These are phyloP conservation scores for Pyrgus malvae DNA, from an alignment of 2,888 invertebrate species.

Conservation along the genomic window DNA sequence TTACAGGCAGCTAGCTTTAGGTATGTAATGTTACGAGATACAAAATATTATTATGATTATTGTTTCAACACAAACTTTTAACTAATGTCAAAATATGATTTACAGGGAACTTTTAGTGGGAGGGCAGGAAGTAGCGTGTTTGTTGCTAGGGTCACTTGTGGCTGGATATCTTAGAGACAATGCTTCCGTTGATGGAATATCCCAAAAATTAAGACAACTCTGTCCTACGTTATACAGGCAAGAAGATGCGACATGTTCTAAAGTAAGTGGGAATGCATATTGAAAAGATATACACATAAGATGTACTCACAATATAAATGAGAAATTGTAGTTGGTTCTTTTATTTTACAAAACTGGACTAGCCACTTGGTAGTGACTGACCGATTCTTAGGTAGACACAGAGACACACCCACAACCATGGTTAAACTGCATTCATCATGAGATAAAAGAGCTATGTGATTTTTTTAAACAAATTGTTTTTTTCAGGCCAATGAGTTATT, in stretches of 20 bases:
- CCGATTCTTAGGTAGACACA: no score
- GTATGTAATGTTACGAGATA: slow-evolving; percentile 47
- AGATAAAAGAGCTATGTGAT: not conserved
- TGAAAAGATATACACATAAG: not conserved
- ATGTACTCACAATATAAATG: not conserved
- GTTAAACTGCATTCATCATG: no score
- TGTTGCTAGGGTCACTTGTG: slow-evolving; percentile 92
- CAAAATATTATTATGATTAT: not conserved
- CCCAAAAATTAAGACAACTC: slow-evolving; percentile 90
- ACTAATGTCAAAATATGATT: not conserved
- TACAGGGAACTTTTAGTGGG: slow-evolving; percentile 88
- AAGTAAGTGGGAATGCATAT: slow-evolving; percentile 77
- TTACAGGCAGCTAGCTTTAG: slow-evolving; percentile 84
- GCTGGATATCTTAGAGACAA: slow-evolving; percentile 97
- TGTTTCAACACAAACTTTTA: no score
- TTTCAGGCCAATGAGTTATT: slow-evolving; percentile 93
- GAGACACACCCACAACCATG: no score
- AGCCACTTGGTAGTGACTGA: no score
- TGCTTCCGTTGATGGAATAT: slow-evolving; percentile 96
- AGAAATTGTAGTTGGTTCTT: no score
- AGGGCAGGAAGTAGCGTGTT: slow-evolving; percentile 84
- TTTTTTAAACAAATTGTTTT: no score
- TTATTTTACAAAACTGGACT: no score
- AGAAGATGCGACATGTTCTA: slow-evolving; percentile 98
- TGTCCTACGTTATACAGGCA: slow-evolving; percentile 96